Evolutionary conservation across 1,140 invertebrate species (phyloP).

Genomic region (Helicoverpa armigera): DNA sequence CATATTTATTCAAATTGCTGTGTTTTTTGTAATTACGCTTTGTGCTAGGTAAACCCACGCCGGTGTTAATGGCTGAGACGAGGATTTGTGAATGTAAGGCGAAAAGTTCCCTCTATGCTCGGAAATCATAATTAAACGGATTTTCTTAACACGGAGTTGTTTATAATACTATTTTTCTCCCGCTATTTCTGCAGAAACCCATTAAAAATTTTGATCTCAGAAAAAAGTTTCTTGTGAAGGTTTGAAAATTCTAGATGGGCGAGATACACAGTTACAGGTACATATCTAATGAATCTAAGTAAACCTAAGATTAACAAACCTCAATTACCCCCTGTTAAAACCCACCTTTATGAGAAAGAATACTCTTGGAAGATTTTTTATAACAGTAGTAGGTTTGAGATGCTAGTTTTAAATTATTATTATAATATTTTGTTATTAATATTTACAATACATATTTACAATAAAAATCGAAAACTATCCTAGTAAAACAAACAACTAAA

Average conservation of each 20-base stretch:
- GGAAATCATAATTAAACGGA: conserved; percentile 3
- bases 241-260: too few relatives aligned
- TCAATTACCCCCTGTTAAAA: not conserved
- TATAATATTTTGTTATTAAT: too few relatives aligned
- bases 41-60: conserved; percentile 7
- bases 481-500: too few relatives aligned
- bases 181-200: not conserved
- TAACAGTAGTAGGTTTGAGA: not conserved
- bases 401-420: too few relatives aligned
- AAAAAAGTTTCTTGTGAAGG: too few relatives aligned
- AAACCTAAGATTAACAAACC: not conserved
- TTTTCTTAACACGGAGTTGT: not conserved
- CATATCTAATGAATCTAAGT: too few relatives aligned
- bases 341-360: not conserved
- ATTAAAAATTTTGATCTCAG: not conserved
- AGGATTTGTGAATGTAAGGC: conserved; percentile 9
- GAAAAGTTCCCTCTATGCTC: not conserved
- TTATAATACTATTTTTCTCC: not conserved
- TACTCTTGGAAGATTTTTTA: not conserved
- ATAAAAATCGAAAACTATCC: too few relatives aligned
- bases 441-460: too few relatives aligned
- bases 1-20: conserved; percentile 70
- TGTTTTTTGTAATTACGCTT: conserved; percentile 61
- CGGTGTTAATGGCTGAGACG: conserved; percentile 7
- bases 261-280: not conserved